These are phyloP conservation scores for Chelonus formosanus DNA, from an alignment of 2,888 invertebrate genomes.

Conservation along the genomic window DNA sequence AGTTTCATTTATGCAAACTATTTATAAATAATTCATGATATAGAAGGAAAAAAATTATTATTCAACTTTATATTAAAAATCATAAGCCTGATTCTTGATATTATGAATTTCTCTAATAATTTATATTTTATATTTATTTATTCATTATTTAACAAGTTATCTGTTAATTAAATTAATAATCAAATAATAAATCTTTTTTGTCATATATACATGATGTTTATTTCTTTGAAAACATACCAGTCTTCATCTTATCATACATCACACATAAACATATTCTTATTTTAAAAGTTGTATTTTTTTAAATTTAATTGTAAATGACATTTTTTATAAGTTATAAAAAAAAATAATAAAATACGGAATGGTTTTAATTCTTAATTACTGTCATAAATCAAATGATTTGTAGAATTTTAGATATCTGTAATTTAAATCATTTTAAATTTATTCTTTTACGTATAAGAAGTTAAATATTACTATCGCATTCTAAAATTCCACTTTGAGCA, in stretches of 20 bases:
- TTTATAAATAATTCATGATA: slow-evolving; percentile 20
- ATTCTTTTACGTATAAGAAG: no score
- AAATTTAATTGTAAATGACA: no score
- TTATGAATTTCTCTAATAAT: background rate
- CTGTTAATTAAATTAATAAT: background rate
- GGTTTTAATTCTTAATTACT: slow-evolving; percentile 12
- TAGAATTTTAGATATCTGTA: no score
- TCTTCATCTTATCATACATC: slow-evolving; percentile 3
- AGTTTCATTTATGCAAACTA: slow-evolving; percentile 16
- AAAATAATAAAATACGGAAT: slow-evolving; percentile 23
- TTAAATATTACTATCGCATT: background rate
- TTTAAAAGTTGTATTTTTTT: no score
- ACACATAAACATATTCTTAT: background rate
- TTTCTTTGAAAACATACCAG: slow-evolving; percentile 4
- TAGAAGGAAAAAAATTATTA: slow-evolving; percentile 3
- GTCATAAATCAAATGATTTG: no score
- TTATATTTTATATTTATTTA: slow-evolving; percentile 2
- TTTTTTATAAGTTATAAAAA: background rate
- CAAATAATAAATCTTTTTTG: slow-evolving; percentile 9
- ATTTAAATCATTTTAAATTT: no score
- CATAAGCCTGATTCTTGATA: slow-evolving; percentile 1
- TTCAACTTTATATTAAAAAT: background rate
- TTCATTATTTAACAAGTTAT: background rate
- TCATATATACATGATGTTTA: slow-evolving; percentile 25
- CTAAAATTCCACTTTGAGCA: background rate